phyloP scores from a whole-genome alignment of 2,797 vertebrate species.

The Sebastes variabilis region DNA sequence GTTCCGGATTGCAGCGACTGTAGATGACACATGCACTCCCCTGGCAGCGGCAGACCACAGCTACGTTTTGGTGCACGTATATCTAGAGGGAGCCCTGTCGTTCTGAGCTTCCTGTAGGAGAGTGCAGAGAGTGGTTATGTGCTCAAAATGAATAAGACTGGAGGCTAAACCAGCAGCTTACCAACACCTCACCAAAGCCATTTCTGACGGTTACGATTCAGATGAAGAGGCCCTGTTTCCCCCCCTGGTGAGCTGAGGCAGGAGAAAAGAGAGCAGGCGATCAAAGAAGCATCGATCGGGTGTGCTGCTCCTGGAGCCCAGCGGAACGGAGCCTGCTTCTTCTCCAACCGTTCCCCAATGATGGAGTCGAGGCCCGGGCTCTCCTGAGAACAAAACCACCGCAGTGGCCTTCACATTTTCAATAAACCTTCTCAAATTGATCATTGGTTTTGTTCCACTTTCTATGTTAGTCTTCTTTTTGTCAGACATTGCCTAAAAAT shows the following conservation, averaged over 20 bases:
- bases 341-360: slow-evolving; percentile 21
- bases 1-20: slow-evolving; percentile 47
- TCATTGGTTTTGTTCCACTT: slow-evolving; percentile 11
- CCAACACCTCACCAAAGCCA: slow-evolving; percentile 59
- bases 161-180: slow-evolving; percentile 53
- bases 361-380: slow-evolving; percentile 21
- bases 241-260: slow-evolving; percentile 51
- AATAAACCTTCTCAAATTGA: slow-evolving; percentile 16
- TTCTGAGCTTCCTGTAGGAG: slow-evolving; percentile 11
- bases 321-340: slow-evolving; percentile 43
- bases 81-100: slow-evolving; percentile 40
- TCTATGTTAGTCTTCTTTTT: not conserved
- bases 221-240: slow-evolving; percentile 54
- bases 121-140: slow-evolving; percentile 27
- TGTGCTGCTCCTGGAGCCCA: slow-evolving; percentile 43
- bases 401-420: slow-evolving; percentile 4
- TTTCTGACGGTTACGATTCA: slow-evolving; percentile 63
- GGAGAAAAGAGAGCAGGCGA: slow-evolving; percentile 56
- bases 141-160: slow-evolving; percentile 47
- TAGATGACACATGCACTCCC: slow-evolving; percentile 63
- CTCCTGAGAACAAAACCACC: slow-evolving; percentile 24
- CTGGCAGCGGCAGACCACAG: slow-evolving; percentile 49
- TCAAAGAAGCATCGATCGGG: slow-evolving; percentile 71
- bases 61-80: slow-evolving; percentile 44
- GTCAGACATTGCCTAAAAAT: not conserved